Conservation (phyloP, 2,888 invertebrate species). For the Xestia xanthographa region DNA sequence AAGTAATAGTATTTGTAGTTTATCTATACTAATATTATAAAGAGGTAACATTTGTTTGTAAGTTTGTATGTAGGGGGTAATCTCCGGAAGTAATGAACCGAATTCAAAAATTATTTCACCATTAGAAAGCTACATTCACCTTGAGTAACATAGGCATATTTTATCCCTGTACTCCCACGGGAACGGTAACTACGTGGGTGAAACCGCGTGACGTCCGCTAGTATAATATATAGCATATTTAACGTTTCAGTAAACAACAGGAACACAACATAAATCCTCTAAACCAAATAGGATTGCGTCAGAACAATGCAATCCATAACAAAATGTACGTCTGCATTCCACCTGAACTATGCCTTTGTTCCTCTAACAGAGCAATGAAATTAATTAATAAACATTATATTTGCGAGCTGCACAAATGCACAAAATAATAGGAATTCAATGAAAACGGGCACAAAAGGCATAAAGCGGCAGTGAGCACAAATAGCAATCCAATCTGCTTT, state of each 20-base stretch:
- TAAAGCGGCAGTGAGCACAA: slow-evolving; percentile 67
- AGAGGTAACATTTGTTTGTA: too few relatives aligned
- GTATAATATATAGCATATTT: not conserved
- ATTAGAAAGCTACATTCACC: too few relatives aligned
- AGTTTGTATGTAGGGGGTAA: too few relatives aligned
- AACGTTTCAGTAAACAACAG: not conserved
- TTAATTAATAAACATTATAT: slow-evolving; percentile 59
- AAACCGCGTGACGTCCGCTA: too few relatives aligned
- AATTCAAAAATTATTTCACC: too few relatives aligned
- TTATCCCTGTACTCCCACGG: too few relatives aligned
- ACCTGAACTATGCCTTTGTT: slow-evolving; percentile 30
- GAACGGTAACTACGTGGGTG: too few relatives aligned
- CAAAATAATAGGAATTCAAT: slow-evolving; percentile 71
- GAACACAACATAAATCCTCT: not conserved
- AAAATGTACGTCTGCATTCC: slow-evolving; percentile 30
- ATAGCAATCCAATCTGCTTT: slow-evolving; percentile 73
- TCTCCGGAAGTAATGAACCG: too few relatives aligned
- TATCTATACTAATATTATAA: too few relatives aligned
- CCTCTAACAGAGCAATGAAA: slow-evolving; percentile 29
- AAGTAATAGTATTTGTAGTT: too few relatives aligned
- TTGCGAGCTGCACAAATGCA: slow-evolving; percentile 65
- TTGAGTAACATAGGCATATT: too few relatives aligned
- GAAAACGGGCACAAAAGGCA: slow-evolving; percentile 67
- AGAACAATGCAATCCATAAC: slow-evolving; percentile 8
- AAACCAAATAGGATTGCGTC: not conserved